phyloP scores from a whole-genome alignment of 2,888 invertebrate species.

The Stegana nigrithorax region DNA sequence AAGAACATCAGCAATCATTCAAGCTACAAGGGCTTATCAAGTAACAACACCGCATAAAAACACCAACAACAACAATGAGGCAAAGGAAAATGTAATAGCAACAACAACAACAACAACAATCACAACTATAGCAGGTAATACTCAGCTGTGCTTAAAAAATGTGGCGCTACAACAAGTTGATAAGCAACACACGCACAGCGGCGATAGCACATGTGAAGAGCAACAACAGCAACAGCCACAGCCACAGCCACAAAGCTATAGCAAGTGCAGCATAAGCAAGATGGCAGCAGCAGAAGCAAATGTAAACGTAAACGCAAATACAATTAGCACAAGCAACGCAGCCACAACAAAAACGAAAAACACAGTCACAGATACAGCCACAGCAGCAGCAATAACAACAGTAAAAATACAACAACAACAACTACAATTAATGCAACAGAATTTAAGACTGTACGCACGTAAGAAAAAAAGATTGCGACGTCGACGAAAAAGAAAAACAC shows the following conservation, averaged over 20 bases:
- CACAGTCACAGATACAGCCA: slow-evolving; percentile 10
- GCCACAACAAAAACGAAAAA: slow-evolving; percentile 26
- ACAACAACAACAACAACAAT: too few species aligned
- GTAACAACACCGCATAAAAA: background rate
- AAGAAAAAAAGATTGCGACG: slow-evolving; percentile 62
- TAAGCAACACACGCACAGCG: too few species aligned
- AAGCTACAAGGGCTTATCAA: background rate
- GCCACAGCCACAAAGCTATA: slow-evolving; percentile 23
- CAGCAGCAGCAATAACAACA: slow-evolving; percentile 42
- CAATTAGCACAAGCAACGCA: slow-evolving; percentile 24
- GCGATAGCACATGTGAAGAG: background rate
- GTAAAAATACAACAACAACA: slow-evolving; percentile 44
- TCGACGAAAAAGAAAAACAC: slow-evolving; percentile 61
- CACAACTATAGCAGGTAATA: background rate
- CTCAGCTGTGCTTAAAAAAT: too few species aligned
- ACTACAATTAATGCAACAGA: slow-evolving; percentile 42
- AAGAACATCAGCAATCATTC: slow-evolving; percentile 6
- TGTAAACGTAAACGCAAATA: background rate
- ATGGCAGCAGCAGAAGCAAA: background rate
- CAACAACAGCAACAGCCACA: background rate
- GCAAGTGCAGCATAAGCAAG: slow-evolving; percentile 23
- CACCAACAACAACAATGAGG: background rate
- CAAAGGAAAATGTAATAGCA: too few species aligned
- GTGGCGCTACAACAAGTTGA: too few species aligned
- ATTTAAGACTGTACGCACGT: slow-evolving; percentile 64